Evolutionary conservation across 2,888 invertebrate species (phyloP).

Genomic region (Apotomis betuletana): DNA sequence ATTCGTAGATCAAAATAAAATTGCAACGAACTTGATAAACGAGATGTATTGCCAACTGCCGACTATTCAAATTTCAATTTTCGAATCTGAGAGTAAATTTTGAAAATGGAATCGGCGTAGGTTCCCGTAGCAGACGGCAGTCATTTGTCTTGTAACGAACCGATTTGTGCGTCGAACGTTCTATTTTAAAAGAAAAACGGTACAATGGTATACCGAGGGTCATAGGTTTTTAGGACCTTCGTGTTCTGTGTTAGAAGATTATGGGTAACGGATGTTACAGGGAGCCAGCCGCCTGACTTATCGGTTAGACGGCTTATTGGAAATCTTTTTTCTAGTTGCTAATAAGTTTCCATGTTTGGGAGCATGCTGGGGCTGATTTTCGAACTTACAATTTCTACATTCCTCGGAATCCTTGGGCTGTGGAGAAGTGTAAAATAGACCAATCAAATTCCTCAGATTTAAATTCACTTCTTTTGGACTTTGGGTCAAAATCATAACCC

Average conservation of each 20-base stretch:
- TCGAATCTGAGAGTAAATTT: slow-evolving; percentile 73
- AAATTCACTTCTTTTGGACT: too few species aligned
- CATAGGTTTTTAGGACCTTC: neutral
- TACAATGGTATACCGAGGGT: neutral
- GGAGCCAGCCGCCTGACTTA: slow-evolving; percentile 69
- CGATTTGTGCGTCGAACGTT: slow-evolving; percentile 75
- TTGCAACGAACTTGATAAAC: too few species aligned
- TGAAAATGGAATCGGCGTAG: slow-evolving; percentile 71
- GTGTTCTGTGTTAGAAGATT: slow-evolving; percentile 36
- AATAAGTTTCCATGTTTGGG: slow-evolving; percentile 50
- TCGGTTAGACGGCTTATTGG: slow-evolving; percentile 68
- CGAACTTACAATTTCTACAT: neutral
- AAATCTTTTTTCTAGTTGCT: slow-evolving; percentile 71
- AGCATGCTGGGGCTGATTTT: neutral
- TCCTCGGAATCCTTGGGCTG: too few species aligned
- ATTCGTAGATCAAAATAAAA: too few species aligned
- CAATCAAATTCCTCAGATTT: too few species aligned
- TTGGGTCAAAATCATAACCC: too few species aligned
- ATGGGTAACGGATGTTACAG: slow-evolving; percentile 76
- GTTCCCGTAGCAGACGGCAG: slow-evolving; percentile 65
- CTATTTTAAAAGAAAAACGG: neutral
- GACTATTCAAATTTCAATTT: slow-evolving; percentile 67
- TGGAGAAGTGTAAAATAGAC: too few species aligned
- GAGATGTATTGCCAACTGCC: slow-evolving; percentile 2
- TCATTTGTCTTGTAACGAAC: slow-evolving; percentile 82